Evolutionary conservation across 2,888 invertebrate genomes (phyloP), one percentile per base, ranked within the genome.

Genomic region (Ectemnius cavifrons): DNA sequence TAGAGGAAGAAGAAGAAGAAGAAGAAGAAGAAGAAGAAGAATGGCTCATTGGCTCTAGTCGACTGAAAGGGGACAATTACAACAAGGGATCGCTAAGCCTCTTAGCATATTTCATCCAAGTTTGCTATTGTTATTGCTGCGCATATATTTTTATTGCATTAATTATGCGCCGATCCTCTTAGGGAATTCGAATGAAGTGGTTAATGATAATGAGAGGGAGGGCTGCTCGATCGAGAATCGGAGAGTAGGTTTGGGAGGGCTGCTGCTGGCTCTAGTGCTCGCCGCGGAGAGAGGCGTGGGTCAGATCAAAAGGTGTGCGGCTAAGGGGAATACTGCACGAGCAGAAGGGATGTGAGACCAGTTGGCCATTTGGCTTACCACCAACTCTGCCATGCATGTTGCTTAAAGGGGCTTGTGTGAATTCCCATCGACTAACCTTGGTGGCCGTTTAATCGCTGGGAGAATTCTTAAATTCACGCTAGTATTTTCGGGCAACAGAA

Each of bases 311-410:
- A 62, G 69, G 52, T 11, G 23, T 46, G 63, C 23, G 58, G 68
- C 45, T 64, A 20, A 49, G 62, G 67, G 45, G 58, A 37, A 37
- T 37, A 6, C 37, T 8, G 37, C 37, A 57, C 23, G 49, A 58
- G 57, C 23, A 20, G 65, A 73, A 79, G 57, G 66, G 68, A 67
- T 59, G 81, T 79, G 80, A 82, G 82, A 86, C 84, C 87, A 86
- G 87, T 88, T 89, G 88, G 87, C 84, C 87, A 86, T 87, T 88
- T 89, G 88, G 87, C 86, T 87, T 84, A 82, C 83, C 86, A 85
- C 86, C 85, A 88, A 89, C 85, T 88, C 88, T 76, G 72, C 3
- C 52, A 61, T 77, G 76, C 62, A 78, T 82, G 75, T 79, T 77
- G 66, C 78, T 80, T 75, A 78, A 79, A 77, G 82, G 62, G 61